Base-by-base conservation (phyloP, 2,113 vertebrate genomes). In the Electrona antarctica region DNA sequence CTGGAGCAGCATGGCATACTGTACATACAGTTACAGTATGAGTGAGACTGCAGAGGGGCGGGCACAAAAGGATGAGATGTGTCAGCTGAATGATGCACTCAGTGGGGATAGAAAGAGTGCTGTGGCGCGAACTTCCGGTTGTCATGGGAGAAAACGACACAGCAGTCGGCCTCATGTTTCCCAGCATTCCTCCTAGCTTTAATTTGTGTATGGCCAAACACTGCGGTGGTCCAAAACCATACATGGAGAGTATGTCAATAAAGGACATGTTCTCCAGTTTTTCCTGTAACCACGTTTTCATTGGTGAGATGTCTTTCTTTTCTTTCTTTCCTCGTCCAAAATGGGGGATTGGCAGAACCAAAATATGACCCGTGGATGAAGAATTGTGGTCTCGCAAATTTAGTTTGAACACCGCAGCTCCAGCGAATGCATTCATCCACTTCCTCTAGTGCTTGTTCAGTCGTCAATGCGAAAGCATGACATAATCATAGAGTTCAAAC, bases 151-250 rank as follows among this genome's bases (percentile, higher is more conserved):
- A 52, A 51, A 7, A 58, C 56, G 33, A 6, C 33, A 41, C 33
- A 41, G 33, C 33, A 41, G 33, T 41, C 33, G 5, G 33, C 33
- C 33, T 41, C 33, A 41, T 41, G 33, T 41, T 41, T 41, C 33
- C 33, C 33, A 28, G 56, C 15, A 8, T 58, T 28, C 9, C 56
- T 58, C 4, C 2, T 6, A 45, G 33, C 41, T 61, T 45, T 45
- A 11, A 46, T 61, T 61, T 46, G 12, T 46, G 41, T 11, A 13
- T 61, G 33, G 41, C 29, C 33, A 13, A 45, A 13, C 59, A 45
- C 13, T 13, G 59, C 45, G 33, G 59, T 41, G 59, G 59, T 61
- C 59, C 59, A 46, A 41, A 54, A n/a, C 51, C 51, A 54, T 12
- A n/a, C n/a, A n/a, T 7, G 28, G 13, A 61, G 33, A 61, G 7